A percentile compares a stretch with the other conserved stretches of the same genome.
Conservation (phyloP, 2,888 invertebrate species). For the Boloria euphrosyne region DNA sequence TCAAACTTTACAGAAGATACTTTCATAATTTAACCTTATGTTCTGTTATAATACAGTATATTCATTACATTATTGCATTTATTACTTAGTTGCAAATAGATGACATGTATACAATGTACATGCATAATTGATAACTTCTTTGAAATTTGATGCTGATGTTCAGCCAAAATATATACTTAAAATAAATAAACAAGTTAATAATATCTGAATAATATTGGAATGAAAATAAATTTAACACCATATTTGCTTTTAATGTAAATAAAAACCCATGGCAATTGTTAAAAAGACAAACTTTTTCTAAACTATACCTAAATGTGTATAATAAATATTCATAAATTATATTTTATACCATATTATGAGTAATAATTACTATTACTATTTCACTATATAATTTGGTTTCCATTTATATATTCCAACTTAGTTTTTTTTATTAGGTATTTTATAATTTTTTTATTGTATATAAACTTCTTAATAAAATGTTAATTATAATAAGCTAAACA, state of each 20-base stretch:
- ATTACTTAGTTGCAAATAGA: neutral
- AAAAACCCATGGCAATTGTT: neutral
- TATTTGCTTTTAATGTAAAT: neutral
- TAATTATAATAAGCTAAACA: too few species aligned
- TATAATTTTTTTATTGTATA: too few species aligned
- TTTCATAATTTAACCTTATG: neutral
- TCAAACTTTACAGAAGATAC: too few species aligned
- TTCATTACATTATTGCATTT: neutral
- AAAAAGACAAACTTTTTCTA: too few species aligned
- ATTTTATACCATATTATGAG: too few species aligned
- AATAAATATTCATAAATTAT: too few species aligned
- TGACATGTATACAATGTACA: neutral
- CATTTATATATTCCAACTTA: too few species aligned
- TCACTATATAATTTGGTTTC: too few species aligned
- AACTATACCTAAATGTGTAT: too few species aligned
- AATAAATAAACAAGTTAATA: constrained; percentile 22
- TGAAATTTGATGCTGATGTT: constrained; percentile 1
- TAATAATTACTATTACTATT: too few species aligned
- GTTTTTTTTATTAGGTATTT: too few species aligned
- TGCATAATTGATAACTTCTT: constrained; percentile 10
- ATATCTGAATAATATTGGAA: constrained; percentile 3
- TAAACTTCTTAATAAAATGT: too few species aligned
- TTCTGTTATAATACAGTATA: neutral
- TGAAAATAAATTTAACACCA: neutral
- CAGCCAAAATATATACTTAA: constrained; percentile 17